Percentiles rank a stretch among this genome's conserved stretches.
phyloP scores from a whole-genome alignment of 2,113 vertebrate genomes.

The Clarias gariepinus region DNA sequence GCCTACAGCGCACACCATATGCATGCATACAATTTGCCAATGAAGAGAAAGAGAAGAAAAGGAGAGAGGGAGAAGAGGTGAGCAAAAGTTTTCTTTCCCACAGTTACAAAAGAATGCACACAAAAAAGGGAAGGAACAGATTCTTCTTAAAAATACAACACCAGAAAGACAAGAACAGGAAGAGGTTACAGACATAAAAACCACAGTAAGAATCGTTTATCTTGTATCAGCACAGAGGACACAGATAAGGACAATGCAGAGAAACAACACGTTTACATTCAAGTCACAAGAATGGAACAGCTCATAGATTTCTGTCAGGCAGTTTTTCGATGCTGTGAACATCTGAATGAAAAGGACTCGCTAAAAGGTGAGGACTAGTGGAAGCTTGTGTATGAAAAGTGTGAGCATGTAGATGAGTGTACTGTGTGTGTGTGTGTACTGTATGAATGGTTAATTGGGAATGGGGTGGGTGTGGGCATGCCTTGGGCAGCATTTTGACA shows the following conservation, averaged over 20 bases:
- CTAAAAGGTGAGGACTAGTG: constrained; percentile 3
- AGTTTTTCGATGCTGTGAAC: constrained; percentile 55
- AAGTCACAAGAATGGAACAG: constrained; percentile 77
- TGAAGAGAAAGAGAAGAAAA: constrained; percentile 57
- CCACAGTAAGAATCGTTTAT: constrained; percentile 58
- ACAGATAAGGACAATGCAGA: constrained; percentile 73
- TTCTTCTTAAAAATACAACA: constrained; percentile 69
- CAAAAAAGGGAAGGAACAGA: constrained; percentile 61
- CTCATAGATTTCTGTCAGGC: constrained; percentile 61
- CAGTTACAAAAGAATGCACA: constrained; percentile 71
- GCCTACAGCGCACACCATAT: constrained; percentile 71
- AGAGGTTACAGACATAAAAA: constrained; percentile 71
- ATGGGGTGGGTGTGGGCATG: not conserved
- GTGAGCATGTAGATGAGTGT: not conserved
- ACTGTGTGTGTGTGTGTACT: not conserved
- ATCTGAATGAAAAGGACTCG: constrained; percentile 50
- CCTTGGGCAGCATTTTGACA: not conserved
- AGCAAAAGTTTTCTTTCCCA: constrained; percentile 57
- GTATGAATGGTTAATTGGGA: too few relatives aligned
- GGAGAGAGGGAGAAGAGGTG: constrained; percentile 45
- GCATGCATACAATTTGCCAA: constrained; percentile 79
- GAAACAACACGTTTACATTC: constrained; percentile 76
- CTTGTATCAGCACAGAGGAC: constrained; percentile 60
- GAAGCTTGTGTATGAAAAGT: not conserved
- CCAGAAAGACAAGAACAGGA: constrained; percentile 70